A percentile compares a stretch with the other conserved stretches of the same genome.
phyloP scores from a whole-genome alignment of 2,113 vertebrate species.

The Nerophis lumbriciformis region DNA sequence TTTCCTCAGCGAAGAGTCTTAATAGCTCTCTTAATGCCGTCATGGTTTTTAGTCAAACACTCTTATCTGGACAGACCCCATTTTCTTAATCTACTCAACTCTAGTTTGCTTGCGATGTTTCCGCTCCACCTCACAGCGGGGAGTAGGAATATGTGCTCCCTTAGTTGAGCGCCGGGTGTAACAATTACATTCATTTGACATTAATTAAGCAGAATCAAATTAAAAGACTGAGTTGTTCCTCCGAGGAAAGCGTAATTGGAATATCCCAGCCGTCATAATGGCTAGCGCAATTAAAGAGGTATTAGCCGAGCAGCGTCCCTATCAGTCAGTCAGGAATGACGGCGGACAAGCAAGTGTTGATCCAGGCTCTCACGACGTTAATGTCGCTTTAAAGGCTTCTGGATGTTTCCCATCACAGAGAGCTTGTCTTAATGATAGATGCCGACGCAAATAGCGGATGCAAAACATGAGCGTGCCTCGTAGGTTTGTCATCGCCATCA shows the following conservation, averaged over 20 bases:
- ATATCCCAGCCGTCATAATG: conserved; percentile 40
- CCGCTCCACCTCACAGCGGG: conserved; percentile 22
- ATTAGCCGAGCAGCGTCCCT: conserved; percentile 51
- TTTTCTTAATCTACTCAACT: conserved; percentile 40
- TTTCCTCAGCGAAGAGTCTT: conserved; percentile 30
- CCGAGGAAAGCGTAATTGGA: conserved; percentile 55
- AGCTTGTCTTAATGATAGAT: conserved; percentile 24
- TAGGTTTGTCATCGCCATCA: conserved; percentile 11
- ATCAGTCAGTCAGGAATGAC: conserved; percentile 50
- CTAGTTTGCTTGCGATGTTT: conserved; percentile 25
- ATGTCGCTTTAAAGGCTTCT: conserved; percentile 16
- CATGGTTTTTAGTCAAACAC: conserved; percentile 31
- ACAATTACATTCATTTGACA: conserved; percentile 66
- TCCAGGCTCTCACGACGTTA: conserved; percentile 4
- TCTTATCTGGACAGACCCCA: conserved; percentile 35
- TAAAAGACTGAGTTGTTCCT: conserved; percentile 57
- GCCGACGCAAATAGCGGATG: conserved; percentile 17
- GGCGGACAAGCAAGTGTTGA: conserved; percentile 6
- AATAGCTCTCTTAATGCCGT: conserved; percentile 39
- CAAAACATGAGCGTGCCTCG: conserved; percentile 15
- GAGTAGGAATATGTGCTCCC: conserved; percentile 22
- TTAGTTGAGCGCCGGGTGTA: conserved; percentile 14
- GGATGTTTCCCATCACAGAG: conserved; percentile 12
- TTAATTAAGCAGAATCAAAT: conserved; percentile 66
- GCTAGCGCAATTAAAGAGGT: conserved; percentile 65